Evolutionary conservation across 2,888 invertebrate genomes (phyloP).

Genomic region (Tribolium freemani): DNA sequence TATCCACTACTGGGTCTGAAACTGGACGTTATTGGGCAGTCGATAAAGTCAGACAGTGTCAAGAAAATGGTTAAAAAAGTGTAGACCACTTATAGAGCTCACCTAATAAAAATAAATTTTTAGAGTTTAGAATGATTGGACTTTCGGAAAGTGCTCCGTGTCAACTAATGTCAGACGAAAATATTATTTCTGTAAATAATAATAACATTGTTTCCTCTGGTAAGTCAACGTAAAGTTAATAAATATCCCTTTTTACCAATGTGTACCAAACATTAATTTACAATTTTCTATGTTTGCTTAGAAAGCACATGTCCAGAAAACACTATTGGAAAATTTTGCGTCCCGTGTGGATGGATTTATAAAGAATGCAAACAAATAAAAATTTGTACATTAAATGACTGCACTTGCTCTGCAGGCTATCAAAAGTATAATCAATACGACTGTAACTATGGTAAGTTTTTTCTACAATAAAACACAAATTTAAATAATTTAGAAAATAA

Average conservation of each 20-base stretch:
- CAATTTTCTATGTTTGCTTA: neutral
- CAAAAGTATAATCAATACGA: neutral
- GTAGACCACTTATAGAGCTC: too few relatives aligned
- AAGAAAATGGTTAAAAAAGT: neutral
- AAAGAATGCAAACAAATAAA: neutral
- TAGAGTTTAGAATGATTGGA: constrained; percentile 3
- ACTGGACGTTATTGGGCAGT: constrained; percentile 12
- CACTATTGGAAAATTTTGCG: constrained; percentile 15
- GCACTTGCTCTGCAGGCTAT: constrained; percentile 24
- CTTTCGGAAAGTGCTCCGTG: neutral
- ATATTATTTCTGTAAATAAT: neutral
- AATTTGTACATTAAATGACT: constrained; percentile 9
- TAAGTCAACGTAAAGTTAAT: neutral
- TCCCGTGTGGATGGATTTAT: constrained; percentile 10
- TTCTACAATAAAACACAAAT: neutral
- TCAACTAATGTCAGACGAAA: constrained; percentile 3
- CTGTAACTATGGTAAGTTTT: neutral
- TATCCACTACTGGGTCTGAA: neutral
- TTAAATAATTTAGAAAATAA: neutral
- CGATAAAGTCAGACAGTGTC: constrained; percentile 10
- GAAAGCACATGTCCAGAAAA: constrained; percentile 4
- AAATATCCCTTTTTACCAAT: too few relatives aligned
- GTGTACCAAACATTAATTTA: neutral
- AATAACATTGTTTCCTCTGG: neutral
- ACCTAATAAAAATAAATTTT: neutral